Evolutionary conservation across 2,888 invertebrate species (phyloP).

Genomic region (Drosophila pseudotakahashii): DNA sequence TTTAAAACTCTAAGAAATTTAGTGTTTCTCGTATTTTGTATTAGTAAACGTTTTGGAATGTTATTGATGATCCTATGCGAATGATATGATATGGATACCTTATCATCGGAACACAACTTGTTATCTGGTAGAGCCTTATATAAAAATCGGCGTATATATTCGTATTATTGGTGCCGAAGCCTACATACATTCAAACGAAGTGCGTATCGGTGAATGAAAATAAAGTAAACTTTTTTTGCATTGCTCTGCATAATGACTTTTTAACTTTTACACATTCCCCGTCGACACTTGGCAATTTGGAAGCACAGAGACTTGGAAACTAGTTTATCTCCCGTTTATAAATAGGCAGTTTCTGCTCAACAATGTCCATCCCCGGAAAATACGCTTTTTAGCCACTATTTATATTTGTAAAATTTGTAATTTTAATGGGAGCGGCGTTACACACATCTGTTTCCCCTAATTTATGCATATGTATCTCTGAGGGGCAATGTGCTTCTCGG

Average conservation of each 20-base stretch:
- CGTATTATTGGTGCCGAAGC: not conserved
- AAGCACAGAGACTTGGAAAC: not conserved
- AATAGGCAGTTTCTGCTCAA: not conserved
- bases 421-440: constrained; percentile 14
- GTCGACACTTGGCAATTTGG: not conserved
- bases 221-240: constrained; percentile 7
- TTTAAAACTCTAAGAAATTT: too few species aligned
- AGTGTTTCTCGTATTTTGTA: too few species aligned
- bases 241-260: constrained; percentile 1
- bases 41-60: constrained; percentile 1
- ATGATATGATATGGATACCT: constrained; percentile 1
- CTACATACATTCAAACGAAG: not conserved
- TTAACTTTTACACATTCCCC: constrained; percentile 4
- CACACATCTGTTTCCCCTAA: constrained; percentile 8
- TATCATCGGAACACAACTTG: constrained; percentile 9
- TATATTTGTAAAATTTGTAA: constrained; percentile 6
- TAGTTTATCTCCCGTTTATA: constrained; percentile 3
- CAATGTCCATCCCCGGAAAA: not conserved
- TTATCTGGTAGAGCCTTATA: constrained; percentile 21
- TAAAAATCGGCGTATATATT: constrained; percentile 2
- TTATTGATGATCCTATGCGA: not conserved
- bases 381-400: constrained; percentile 2
- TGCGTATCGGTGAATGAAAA: not conserved
- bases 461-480: not conserved
- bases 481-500: not conserved